Evolutionary conservation across 37 sponge, comb jelly and placozoan species (phyloP), one percentile per base, ranked within the genome.

Genomic region (Eunapius fragilis): DNA sequence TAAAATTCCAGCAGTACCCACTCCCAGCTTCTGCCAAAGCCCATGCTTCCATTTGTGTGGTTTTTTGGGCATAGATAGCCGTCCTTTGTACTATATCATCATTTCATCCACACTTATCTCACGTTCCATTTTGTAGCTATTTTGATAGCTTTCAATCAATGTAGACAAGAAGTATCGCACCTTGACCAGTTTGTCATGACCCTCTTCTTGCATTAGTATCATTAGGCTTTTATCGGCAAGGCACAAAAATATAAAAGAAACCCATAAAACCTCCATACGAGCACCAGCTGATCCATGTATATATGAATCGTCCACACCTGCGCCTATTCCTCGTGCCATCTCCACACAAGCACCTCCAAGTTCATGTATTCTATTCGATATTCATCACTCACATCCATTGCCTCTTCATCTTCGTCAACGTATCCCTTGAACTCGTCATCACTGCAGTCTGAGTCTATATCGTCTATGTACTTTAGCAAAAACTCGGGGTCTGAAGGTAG

Each of bases 41-140:
- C 70, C 71, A 86, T 0, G 86, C 86, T 37, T 86, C 78, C 72
- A 86, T 37, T 81, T 83, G 3, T 77, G 85, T 24, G 58, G 11
- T 24, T 84, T 76, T 58, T 84, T 77, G 3, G 71, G 68, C 33
- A 86, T 71, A 10, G 79, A 77, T 49, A 87, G 82, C 19, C 88
- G 38, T 0, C 82, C 82, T 84, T 82, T 72, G 82, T 49, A 87
- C 5, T 25, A 26, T 2, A 87, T 81, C 76, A 87, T 82, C 0
- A 23, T 23, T 49, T 87, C 88, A 82, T 87, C 88, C 2, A 87
- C 71, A 75, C 58, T 58, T 10, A 58, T 11, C 14, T 58, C 58
- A 17, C 22, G 14, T 12, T 58, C 14, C 58, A 58, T 19, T 10
- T 12, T 58, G 2, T 41, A 41, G 6, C 41, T 41, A 9, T 6